phyloP scores from a whole-genome alignment of 2,888 invertebrate species.

The Lithophane leautieri region DNA sequence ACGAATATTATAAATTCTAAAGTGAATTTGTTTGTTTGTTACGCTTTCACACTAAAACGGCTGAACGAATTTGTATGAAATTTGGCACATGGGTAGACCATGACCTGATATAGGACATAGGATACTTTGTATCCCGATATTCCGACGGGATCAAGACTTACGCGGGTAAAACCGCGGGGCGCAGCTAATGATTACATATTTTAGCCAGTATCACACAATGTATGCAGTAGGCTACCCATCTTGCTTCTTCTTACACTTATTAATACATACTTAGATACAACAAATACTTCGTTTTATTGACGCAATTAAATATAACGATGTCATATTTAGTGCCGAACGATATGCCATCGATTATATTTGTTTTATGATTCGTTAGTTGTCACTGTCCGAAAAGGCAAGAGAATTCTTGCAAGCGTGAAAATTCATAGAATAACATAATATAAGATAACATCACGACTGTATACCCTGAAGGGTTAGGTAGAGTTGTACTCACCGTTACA shows the following conservation, averaged over 20 bases:
- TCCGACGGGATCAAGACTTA: too few relatives aligned
- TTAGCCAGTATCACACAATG: too few relatives aligned
- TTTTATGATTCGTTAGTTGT: not conserved
- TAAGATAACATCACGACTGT: not conserved
- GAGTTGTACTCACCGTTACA: not conserved
- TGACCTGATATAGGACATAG: too few relatives aligned
- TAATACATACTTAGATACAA: not conserved
- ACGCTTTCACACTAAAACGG: too few relatives aligned
- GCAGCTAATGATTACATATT: not conserved
- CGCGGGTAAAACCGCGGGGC: too few relatives aligned
- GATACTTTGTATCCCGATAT: too few relatives aligned
- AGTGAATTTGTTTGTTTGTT: too few relatives aligned
- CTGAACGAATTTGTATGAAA: too few relatives aligned
- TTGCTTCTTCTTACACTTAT: not conserved
- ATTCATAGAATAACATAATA: not conserved
- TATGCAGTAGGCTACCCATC: not conserved
- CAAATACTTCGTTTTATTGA: constrained; percentile 2
- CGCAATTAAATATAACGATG: not conserved
- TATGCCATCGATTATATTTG: constrained; percentile 6
- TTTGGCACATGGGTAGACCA: too few relatives aligned
- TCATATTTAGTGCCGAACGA: not conserved
- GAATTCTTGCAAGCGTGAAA: too few relatives aligned
- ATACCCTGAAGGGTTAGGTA: not conserved
- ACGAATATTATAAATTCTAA: too few relatives aligned
- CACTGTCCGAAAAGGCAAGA: not conserved